These are phyloP conservation scores for Sarcophaga bullata DNA, from an alignment of 1,140 invertebrate species.

Conservation along the genomic window DNA sequence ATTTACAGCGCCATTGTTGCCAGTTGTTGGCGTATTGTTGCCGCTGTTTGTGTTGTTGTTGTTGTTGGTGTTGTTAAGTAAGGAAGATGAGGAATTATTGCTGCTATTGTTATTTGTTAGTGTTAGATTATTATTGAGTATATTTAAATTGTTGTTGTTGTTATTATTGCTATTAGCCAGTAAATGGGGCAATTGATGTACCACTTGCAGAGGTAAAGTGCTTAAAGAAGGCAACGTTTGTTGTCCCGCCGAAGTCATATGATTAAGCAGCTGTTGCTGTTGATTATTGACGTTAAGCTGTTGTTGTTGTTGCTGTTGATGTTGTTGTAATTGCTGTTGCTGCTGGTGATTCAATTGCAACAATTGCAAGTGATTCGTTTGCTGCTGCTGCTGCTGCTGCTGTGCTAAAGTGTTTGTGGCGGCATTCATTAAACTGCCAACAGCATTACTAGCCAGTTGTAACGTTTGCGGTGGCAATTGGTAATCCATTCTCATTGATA, in stretches of 20 bases:
- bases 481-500: constrained; percentile 67
- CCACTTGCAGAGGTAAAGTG: constrained; percentile 61
- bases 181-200: constrained; percentile 63
- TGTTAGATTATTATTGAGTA: constrained; percentile 43
- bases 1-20: constrained; percentile 42
- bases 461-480: constrained; percentile 66
- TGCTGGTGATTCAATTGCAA: constrained; percentile 44
- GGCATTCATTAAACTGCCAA: constrained; percentile 29
- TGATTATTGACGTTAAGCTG: constrained; percentile 51
- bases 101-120: constrained; percentile 13
- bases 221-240: constrained; percentile 59
- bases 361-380: constrained; percentile 48
- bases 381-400: constrained; percentile 55
- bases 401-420: constrained; percentile 33
- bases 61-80: constrained; percentile 24
- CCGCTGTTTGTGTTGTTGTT: constrained; percentile 37
- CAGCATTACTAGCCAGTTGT: constrained; percentile 45
- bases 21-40: constrained; percentile 26
- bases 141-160: constrained; percentile 31
- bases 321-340: constrained; percentile 49
- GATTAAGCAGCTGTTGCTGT: constrained; percentile 48
- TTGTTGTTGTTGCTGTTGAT: constrained; percentile 53
- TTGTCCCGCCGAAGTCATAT: constrained; percentile 40
- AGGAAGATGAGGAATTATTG: neutral
- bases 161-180: constrained; percentile 43